Evolutionary conservation across 2,797 vertebrate genomes (phyloP), one percentile per base, ranked within the genome.

Genomic region (Fistularia commersonii): DNA sequence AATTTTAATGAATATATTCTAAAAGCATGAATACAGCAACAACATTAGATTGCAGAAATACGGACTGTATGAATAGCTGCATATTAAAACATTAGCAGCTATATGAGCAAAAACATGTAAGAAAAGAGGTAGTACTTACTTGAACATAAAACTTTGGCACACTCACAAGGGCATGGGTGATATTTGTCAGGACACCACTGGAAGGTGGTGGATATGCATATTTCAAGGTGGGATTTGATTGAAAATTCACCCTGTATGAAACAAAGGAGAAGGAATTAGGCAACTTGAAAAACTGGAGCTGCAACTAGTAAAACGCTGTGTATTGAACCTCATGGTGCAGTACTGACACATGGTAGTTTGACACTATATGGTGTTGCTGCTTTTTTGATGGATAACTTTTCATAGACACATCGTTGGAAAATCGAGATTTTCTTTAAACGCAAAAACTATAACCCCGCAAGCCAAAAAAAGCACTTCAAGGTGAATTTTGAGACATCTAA

Each of bases 71-170:
- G 41, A 58, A 11, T 50, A 64, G 59, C 13, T 50, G 41, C 52
- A 33, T 54, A 51, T 50, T 14, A 64, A 62, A 51, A 15, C 8
- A 52, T 15, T 35, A 32, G 8, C 41, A 15, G 45, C 36, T 32
- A 15, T 6, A 13, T 32, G 39, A 43, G 8, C 1, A 48, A 51
- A 62, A 54, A 38, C 56, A 35, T 44, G 9, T 8, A 6, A 61
- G 11, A 14, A 53, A 51, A 61, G 46, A 64, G 38, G 44, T 40
- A 14, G 50, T 0, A 86, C 90, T 89, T 84, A 98, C 97, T 84
- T 99, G 96, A 35, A 97, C 93, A 55, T 98, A 99, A 87, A 99
- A 98, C 80, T 93, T 98, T 64, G 96, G 97, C 50, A 98, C 94
- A 0, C 94, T 94, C 50, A 95, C 87, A 78, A 98, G 90, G 35